A percentile compares a stretch with the other conserved stretches of the same genome.
Evolutionary conservation across 1,140 invertebrate species (phyloP).

Genomic region (Calycopis cecrops): DNA sequence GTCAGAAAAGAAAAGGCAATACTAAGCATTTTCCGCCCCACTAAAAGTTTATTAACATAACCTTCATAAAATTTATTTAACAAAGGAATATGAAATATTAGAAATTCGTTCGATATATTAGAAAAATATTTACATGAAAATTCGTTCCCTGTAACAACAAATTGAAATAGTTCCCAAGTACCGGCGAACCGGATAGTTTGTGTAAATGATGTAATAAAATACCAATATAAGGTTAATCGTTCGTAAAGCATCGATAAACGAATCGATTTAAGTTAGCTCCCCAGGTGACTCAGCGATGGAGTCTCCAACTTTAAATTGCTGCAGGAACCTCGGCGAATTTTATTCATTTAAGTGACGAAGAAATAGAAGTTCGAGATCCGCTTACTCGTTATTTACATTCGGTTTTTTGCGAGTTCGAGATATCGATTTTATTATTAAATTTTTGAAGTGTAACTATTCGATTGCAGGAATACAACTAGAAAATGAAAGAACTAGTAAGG

Average conservation of each 20-base stretch:
- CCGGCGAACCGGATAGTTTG: neutral
- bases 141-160: neutral
- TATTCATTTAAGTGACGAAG: conserved; percentile 37
- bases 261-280: conserved; percentile 67
- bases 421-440: conserved; percentile 13
- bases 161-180: conserved; percentile 4
- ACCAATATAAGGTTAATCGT: conserved; percentile 58
- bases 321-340: conserved; percentile 25
- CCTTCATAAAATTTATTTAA: too few species aligned
- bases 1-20: too few species aligned
- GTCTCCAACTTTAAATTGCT: conserved; percentile 37
- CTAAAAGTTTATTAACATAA: too few species aligned
- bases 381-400: conserved; percentile 10
- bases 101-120: neutral
- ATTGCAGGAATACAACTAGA: too few species aligned
- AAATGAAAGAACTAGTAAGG: too few species aligned
- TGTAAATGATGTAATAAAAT: conserved; percentile 54
- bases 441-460: conserved; percentile 12
- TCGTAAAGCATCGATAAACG: conserved; percentile 67
- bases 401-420: conserved; percentile 3
- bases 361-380: conserved; percentile 24
- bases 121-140: neutral
- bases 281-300: conserved; percentile 48
- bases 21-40: too few species aligned
- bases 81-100: too few species aligned